Base-by-base conservation (phyloP, 2,113 vertebrate species). In the Centrocercus urophasianus region DNA sequence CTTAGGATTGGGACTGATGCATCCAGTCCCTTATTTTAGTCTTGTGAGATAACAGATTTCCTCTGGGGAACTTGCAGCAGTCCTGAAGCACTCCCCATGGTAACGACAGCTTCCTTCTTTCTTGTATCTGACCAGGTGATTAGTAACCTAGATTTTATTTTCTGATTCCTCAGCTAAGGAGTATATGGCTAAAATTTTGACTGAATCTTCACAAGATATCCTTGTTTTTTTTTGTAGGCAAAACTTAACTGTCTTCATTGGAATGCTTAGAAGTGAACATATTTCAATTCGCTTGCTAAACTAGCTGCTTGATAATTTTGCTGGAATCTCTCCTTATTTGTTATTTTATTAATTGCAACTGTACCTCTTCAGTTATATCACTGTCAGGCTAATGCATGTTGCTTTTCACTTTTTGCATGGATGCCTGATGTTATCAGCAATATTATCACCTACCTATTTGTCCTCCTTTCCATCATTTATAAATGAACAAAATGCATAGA, bases 341-440 rank as follows among this genome's bases (percentile, higher is more conserved):
- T 45, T 34, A 72, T 75, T 78, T 64, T 78, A 67, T 42, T 72
- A 50, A 38, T 21, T 60, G 8, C 8, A 67, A 15, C 17, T 74
- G 3, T 72, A 57, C 22, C 3, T 3, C 3, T 83, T 67, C 3
- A 0, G 4, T 81, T 34, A 56, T 54, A 32, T 34, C 59, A 32
- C 60, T 67, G 70, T 86, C 34, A 75, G 47, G 11, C 47, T 13
- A 70, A 73, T 88, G 3, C 2, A 36, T 50, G 3, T 5, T 60
- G 11, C 3, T 45, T 67, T 87, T 52, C 15, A 40, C 1, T 54
- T 38, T 63, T 71, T 80, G 8, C 1, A 1, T 42, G 10, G 8
- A 32, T 38, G 6, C 5, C 13, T 81, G 3, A 25, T 21, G 10
- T 8, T 57, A 15, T 21, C 1, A 1, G 0, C 14, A 63, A 40